Percentiles rank a stretch among this genome's conserved stretches.
Conservation (phyloP, 2,797 vertebrate species). For the Loris lydekkerianus region DNA sequence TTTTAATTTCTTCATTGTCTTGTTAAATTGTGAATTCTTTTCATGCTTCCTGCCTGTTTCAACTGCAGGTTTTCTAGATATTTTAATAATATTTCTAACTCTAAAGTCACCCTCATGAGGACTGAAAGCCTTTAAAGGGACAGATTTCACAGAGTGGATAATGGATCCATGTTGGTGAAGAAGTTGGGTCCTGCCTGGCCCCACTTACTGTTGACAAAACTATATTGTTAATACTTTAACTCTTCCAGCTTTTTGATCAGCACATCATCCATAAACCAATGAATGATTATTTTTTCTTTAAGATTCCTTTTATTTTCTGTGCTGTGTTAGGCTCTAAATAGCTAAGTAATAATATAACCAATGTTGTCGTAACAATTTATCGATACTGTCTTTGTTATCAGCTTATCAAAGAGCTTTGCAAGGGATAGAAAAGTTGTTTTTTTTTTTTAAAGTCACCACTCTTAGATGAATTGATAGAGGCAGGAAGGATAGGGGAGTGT, state of each 20-base stretch:
- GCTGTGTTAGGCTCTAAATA: not conserved
- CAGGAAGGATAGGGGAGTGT: not conserved
- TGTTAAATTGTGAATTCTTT: not conserved
- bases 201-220: not conserved
- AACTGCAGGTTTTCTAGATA: not conserved
- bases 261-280: not conserved
- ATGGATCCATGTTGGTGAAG: not conserved
- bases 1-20: no score
- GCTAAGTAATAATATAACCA: not conserved
- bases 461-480: not conserved
- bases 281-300: not conserved
- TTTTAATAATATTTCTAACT: not conserved
- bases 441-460: not conserved
- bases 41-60: not conserved
- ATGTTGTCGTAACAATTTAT: not conserved
- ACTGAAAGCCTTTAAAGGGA: not conserved
- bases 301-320: not conserved
- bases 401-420: not conserved
- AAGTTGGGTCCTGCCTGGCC: not conserved
- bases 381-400: not conserved
- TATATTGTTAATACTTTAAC: not conserved
- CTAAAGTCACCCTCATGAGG: not conserved
- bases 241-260: not conserved
- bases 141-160: not conserved
- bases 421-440: not conserved